These are phyloP conservation scores for Escarpia spicata DNA, from an alignment of 2,888 invertebrate genomes.

Conservation along the genomic window DNA sequence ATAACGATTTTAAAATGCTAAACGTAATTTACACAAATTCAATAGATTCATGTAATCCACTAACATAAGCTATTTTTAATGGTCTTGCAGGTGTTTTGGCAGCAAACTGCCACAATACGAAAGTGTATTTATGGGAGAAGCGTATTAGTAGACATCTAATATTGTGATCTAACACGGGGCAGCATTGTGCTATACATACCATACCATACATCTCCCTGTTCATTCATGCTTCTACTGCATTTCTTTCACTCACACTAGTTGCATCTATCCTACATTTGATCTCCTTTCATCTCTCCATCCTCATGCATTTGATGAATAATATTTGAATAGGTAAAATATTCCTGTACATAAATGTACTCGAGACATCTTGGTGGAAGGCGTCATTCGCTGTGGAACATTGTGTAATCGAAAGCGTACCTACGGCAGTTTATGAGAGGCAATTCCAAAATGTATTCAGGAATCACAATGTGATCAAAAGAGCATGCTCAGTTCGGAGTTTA, in stretches of 20 bases:
- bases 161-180: constrained; percentile 5
- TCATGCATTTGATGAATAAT: background rate
- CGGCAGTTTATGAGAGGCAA: background rate
- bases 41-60: background rate
- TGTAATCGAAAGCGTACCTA: background rate
- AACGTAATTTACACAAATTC: background rate
- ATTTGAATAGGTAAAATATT: background rate
- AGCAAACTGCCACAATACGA: background rate
- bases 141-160: background rate
- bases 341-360: background rate
- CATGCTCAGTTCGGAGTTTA: background rate
- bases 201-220: background rate
- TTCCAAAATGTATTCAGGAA: background rate
- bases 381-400: background rate
- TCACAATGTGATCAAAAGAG: background rate
- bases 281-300: background rate
- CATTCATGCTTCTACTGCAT: background rate
- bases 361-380: background rate
- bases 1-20: too few species aligned
- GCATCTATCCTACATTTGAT: background rate
- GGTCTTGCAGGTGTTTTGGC: background rate
- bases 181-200: background rate
- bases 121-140: background rate
- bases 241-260: background rate
- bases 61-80: background rate